These are phyloP conservation scores for Acrocephalus kingi DNA, from an alignment of 2,113 vertebrate genomes.

Conservation along the genomic window DNA sequence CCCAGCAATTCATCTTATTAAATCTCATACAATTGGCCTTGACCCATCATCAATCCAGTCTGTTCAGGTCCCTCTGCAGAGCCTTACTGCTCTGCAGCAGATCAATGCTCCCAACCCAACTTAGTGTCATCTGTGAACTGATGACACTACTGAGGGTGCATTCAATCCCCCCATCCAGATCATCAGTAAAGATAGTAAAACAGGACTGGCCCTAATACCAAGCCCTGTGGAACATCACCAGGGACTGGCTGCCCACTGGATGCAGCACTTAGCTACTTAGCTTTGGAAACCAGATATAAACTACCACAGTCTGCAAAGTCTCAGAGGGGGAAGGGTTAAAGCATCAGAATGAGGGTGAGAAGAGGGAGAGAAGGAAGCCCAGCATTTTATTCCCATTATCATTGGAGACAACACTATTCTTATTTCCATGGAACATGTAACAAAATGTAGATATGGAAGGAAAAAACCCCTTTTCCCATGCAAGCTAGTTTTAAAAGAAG, in stretches of 20 bases:
- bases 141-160: background rate
- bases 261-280: background rate
- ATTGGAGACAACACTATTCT: background rate
- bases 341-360: background rate
- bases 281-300: background rate
- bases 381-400: background rate
- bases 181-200: background rate
- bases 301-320: background rate
- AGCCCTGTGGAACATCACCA: background rate
- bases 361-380: background rate
- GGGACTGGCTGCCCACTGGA: background rate
- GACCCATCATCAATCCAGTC: background rate
- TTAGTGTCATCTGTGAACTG: background rate
- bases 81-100: background rate
- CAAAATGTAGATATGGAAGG: background rate
- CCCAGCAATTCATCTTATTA: background rate
- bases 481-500: background rate
- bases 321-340: background rate
- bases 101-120: background rate
- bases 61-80: background rate
- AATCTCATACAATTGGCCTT: background rate
- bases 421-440: background rate
- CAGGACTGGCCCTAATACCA: background rate
- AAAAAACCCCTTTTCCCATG: background rate
- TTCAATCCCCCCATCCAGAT: background rate